A percentile compares a stretch with the other conserved stretches of the same genome.
phyloP scores from a whole-genome alignment of 1,140 invertebrate genomes.

The Glossosoma conforme region DNA sequence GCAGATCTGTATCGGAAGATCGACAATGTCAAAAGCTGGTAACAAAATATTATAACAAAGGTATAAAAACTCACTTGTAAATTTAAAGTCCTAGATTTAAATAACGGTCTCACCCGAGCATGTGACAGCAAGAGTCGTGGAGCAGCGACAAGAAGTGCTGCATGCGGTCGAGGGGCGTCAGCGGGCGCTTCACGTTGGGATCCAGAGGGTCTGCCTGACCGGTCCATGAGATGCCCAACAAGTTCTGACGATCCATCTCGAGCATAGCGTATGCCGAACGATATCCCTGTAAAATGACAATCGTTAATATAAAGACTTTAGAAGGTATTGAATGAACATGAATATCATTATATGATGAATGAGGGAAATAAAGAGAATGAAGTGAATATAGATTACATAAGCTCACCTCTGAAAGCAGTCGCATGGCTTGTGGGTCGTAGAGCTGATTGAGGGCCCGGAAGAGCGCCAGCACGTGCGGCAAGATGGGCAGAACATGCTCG shows the following conservation, averaged over 20 bases:
- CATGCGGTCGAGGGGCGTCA: slow-evolving; percentile 68
- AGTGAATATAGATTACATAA: slow-evolving; percentile 7
- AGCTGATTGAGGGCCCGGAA: slow-evolving; percentile 74
- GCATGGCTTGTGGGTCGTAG: slow-evolving; percentile 63
- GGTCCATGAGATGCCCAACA: slow-evolving; percentile 55
- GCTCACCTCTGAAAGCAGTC: slow-evolving; percentile 54
- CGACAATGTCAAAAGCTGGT: slow-evolving; percentile 40
- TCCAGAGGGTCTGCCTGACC: slow-evolving; percentile 44
- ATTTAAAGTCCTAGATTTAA: slow-evolving; percentile 8
- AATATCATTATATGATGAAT: too few species aligned
- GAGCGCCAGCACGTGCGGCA: slow-evolving; percentile 72
- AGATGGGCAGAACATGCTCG: slow-evolving; percentile 69
- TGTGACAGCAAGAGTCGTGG: slow-evolving; percentile 71
- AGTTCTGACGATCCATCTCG: slow-evolving; percentile 64
- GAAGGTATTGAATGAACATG: background rate
- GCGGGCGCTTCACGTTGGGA: slow-evolving; percentile 41
- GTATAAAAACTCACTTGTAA: slow-evolving; percentile 1
- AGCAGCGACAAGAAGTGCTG: slow-evolving; percentile 69
- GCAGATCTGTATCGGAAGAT: slow-evolving; percentile 55
- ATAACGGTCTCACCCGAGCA: slow-evolving; percentile 55
- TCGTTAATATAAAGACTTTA: background rate
- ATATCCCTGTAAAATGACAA: slow-evolving; percentile 53
- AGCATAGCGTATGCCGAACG: slow-evolving; percentile 62
- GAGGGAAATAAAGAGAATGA: too few species aligned
- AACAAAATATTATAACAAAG: background rate